These are phyloP conservation scores for Ursus arctos DNA, from an alignment of 2,113 vertebrate genomes.

Conservation along the genomic window DNA sequence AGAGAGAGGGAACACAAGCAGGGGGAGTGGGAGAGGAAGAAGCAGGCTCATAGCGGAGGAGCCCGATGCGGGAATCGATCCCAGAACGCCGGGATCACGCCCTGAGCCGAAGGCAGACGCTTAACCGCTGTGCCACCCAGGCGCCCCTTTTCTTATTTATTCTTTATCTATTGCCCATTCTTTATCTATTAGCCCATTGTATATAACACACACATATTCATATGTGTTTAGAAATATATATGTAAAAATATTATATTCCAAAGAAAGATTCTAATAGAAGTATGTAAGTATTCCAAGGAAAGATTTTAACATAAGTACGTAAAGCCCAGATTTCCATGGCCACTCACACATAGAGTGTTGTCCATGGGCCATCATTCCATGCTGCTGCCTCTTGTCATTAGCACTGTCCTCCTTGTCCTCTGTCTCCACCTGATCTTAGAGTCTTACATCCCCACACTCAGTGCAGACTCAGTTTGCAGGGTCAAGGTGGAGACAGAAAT, in stretches of 20 bases:
- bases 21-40: no score
- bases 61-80: no score
- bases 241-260: neutral
- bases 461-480: neutral
- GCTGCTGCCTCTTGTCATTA: neutral
- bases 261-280: conserved; percentile 4
- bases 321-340: neutral
- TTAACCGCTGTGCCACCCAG: no score
- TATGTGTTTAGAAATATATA: neutral
- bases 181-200: neutral
- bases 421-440: neutral
- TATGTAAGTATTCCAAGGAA: no score
- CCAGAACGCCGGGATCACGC: no score
- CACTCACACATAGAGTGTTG: neutral
- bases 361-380: neutral
- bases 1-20: no score
- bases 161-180: neutral
- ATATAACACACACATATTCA: neutral
- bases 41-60: no score
- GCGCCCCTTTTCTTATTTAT: neutral
- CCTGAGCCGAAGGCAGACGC: no score
- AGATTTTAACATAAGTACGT: neutral
- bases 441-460: neutral
- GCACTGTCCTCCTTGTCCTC: neutral
- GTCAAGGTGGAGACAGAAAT: neutral